Percentiles rank a stretch among this genome's conserved stretches.
Evolutionary conservation across 2,113 vertebrate species (phyloP).

Genomic region (Zootoca vivipara): DNA sequence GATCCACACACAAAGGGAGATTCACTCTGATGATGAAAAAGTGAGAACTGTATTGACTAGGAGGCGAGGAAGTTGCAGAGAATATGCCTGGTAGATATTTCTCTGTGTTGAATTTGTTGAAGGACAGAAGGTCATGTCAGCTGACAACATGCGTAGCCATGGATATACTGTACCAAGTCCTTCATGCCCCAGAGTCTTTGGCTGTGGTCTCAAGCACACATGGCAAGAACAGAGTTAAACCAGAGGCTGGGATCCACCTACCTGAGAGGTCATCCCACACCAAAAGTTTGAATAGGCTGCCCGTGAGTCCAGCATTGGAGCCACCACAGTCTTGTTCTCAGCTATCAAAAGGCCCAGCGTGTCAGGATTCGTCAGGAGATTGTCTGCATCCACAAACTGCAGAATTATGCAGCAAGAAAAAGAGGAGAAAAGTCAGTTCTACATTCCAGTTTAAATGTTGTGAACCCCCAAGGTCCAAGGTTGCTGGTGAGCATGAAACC

Average conservation of each 20-base stretch:
- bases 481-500: neutral
- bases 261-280: constrained; percentile 94
- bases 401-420: neutral
- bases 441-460: neutral
- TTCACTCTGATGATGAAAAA: neutral
- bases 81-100: neutral
- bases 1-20: no score
- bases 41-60: neutral
- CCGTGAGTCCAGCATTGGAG: constrained; percentile 91
- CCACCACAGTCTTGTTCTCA: constrained; percentile 90
- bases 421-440: neutral
- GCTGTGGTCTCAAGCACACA: neutral
- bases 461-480: neutral
- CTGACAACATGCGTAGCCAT: neutral
- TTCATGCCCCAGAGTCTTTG: neutral
- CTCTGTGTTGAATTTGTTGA: neutral
- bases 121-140: neutral
- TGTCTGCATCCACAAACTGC: constrained; percentile 88
- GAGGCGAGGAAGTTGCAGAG: neutral
- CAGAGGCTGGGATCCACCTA: constrained; percentile 42
- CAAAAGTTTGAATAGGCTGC: constrained; percentile 96
- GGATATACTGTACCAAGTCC: neutral
- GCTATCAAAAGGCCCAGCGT: constrained; percentile 84
- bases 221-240: neutral
- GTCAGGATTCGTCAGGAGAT: constrained; percentile 85